phyloP scores from a whole-genome alignment of 2,888 invertebrate species.

The Parnassius glacialis region DNA sequence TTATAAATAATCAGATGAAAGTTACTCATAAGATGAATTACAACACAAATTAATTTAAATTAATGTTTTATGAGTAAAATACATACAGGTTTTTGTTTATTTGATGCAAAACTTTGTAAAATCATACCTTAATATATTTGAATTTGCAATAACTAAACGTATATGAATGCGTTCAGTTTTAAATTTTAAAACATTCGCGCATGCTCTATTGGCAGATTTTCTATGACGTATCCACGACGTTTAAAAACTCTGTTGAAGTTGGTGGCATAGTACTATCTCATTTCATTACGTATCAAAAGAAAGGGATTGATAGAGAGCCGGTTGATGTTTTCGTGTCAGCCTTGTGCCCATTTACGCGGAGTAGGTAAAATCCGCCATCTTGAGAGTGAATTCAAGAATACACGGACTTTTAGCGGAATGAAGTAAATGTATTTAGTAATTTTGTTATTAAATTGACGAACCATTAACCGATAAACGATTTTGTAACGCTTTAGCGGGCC shows the following conservation, averaged over 20 bases:
- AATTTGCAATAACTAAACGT: conserved; percentile 4
- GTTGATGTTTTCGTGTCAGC: conserved; percentile 82
- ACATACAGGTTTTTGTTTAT: no score
- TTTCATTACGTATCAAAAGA: conserved; percentile 58
- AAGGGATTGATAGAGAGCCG: conserved; percentile 74
- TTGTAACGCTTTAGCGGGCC: conserved; percentile 46
- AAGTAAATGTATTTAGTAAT: conserved; percentile 70
- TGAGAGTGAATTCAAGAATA: conserved; percentile 84
- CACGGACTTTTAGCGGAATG: conserved; percentile 75
- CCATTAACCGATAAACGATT: conserved; percentile 54
- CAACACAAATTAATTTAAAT: no score
- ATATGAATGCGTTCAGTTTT: conserved; percentile 55
- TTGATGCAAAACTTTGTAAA: no score
- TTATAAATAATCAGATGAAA: no score
- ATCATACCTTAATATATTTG: no score
- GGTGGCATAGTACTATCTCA: conserved; percentile 68
- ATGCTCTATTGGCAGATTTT: conserved; percentile 70
- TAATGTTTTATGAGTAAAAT: no score
- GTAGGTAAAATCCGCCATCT: conserved; percentile 83
- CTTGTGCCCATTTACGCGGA: conserved; percentile 81
- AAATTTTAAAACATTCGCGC: conserved; percentile 57
- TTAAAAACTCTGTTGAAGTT: conserved; percentile 62
- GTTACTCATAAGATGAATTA: no score
- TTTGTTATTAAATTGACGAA: conserved; percentile 73
- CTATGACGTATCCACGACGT: conserved; percentile 62